Percentiles rank a stretch among this genome's conserved stretches.
These are phyloP conservation scores for Lepeophtheirus salmonis DNA, from an alignment of 1,140 invertebrate species.

Conservation along the genomic window DNA sequence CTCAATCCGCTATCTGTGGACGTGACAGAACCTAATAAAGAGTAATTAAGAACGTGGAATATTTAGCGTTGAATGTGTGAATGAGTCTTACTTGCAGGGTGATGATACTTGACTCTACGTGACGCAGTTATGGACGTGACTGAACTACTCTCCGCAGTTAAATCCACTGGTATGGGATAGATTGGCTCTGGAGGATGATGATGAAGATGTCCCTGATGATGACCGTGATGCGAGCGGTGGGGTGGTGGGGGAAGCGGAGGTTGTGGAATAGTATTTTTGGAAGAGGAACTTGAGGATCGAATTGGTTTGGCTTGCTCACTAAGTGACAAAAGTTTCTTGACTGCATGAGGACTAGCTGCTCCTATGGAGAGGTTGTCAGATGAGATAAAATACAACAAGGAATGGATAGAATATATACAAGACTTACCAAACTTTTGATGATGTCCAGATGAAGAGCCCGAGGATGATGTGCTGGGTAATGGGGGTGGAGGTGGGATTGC, in stretches of 20 bases:
- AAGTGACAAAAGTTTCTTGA: constrained; percentile 34
- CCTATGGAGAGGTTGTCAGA: constrained; percentile 23
- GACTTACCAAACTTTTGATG: constrained; percentile 10
- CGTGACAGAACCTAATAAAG: not conserved
- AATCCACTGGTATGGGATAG: constrained; percentile 48
- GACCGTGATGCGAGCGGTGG: not conserved
- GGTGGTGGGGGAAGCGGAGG: not conserved
- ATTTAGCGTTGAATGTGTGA: not conserved
- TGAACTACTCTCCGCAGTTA: constrained; percentile 82
- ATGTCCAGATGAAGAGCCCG: too few relatives aligned
- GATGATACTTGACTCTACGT: not conserved
- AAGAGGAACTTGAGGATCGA: not conserved
- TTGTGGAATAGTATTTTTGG: not conserved
- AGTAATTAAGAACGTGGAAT: not conserved
- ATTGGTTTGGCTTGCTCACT: constrained; percentile 23
- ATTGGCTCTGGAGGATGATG: not conserved
- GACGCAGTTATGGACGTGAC: constrained; percentile 38
- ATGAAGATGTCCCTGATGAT: not conserved
- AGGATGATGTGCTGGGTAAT: too few relatives aligned
- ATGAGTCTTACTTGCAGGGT: not conserved
- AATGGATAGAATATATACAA: not conserved
- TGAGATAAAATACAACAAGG: too few relatives aligned
- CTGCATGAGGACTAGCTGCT: constrained; percentile 36
- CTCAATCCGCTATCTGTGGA: not conserved
- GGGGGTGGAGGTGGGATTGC: too few relatives aligned